Percentiles rank a stretch among this genome's conserved stretches.
These are phyloP conservation scores for Rutpela maculata DNA, from an alignment of 2,888 invertebrate species.

Conservation along the genomic window DNA sequence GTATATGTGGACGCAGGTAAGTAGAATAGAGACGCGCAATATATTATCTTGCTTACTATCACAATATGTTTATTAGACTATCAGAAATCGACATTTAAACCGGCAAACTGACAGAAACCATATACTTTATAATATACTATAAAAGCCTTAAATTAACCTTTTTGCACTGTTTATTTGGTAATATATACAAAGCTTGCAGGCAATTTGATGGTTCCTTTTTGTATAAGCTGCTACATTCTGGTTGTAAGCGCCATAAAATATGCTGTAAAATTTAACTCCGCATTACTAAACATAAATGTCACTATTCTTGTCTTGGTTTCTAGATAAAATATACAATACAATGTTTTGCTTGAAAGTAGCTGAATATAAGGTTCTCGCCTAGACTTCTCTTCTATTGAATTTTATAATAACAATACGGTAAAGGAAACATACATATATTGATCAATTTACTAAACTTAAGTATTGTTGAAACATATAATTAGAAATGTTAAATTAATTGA, in stretches of 20 bases:
- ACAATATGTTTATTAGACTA: too few relatives aligned
- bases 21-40: too few relatives aligned
- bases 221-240: not conserved
- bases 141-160: not conserved
- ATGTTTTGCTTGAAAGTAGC: not conserved
- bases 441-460: too few relatives aligned
- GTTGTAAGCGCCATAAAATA: conserved; percentile 30
- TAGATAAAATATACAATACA: not conserved
- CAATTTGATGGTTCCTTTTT: not conserved
- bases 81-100: too few relatives aligned
- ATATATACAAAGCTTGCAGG: not conserved
- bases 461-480: too few relatives aligned
- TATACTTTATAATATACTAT: not conserved
- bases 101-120: too few relatives aligned
- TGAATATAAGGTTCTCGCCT: not conserved
- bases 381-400: not conserved
- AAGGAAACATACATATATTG: too few relatives aligned
- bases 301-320: not conserved
- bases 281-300: not conserved
- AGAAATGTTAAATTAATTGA: too few relatives aligned
- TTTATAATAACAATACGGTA: too few relatives aligned
- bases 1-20: too few relatives aligned
- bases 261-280: conserved; percentile 53
- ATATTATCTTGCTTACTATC: too few relatives aligned
- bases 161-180: not conserved